Conservation (phyloP, 1,140 invertebrate genomes). For the Zaprionus tsacasi region DNA sequence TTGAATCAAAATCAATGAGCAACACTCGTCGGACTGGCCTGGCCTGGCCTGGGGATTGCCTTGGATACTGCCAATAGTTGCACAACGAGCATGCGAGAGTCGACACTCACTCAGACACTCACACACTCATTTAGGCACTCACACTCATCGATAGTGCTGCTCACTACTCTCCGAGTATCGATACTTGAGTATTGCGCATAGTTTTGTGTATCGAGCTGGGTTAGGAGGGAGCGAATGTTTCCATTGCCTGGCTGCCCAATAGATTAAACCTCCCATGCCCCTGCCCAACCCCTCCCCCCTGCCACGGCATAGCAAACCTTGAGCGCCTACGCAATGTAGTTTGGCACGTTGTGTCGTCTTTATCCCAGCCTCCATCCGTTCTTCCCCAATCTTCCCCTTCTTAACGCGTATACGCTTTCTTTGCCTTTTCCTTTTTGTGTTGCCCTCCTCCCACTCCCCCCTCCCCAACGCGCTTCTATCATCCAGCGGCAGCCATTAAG, state of each 20-base stretch:
- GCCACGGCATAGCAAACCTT: conserved; percentile 9
- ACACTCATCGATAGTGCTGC: background rate
- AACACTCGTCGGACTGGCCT: conserved; percentile 13
- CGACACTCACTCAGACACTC: background rate
- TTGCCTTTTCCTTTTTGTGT: conserved; percentile 29
- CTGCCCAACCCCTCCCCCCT: background rate
- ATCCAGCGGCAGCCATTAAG: conserved; percentile 71
- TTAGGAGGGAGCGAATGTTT: conserved; percentile 24
- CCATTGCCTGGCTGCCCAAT: background rate
- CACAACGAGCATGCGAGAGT: background rate
- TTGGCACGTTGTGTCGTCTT: conserved; percentile 36
- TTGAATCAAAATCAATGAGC: conserved; percentile 64
- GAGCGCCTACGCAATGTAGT: conserved; percentile 47
- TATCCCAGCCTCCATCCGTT: background rate
- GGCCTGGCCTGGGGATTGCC: background rate
- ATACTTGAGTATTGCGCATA: conserved; percentile 30
- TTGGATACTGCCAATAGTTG: conserved; percentile 16
- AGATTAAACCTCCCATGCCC: background rate
- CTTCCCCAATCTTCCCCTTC: background rate
- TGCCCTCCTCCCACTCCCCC: background rate
- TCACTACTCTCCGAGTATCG: background rate
- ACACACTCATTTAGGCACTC: background rate
- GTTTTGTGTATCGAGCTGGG: background rate
- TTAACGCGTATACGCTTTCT: conserved; percentile 20
- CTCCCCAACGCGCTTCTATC: conserved; percentile 1